Evolutionary conservation across 2,113 vertebrate species (phyloP), one percentile per base, ranked within the genome.

Genomic region (Oxyruncus cristatus): DNA sequence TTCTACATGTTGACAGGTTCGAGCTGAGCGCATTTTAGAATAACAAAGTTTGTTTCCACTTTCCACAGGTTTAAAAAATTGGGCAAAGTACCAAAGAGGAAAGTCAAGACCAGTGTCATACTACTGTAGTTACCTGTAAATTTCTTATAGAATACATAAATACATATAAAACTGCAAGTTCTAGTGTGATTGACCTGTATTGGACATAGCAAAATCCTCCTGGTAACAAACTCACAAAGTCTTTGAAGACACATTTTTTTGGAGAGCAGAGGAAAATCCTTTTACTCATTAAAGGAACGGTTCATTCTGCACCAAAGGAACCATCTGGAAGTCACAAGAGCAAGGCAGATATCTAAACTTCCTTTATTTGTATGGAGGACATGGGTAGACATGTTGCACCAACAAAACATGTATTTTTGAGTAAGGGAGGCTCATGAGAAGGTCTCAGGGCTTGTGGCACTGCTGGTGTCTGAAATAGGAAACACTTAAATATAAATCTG

Each of bases 301-400:
- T 18, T 56, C 3, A 0, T 77, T 75, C 16, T 24, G 72, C 18
- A 9, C 30, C 47, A 24, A 2, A 70, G 35, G 8, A 94, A 23
- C 11, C 17, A n/a, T 28, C 44, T 79, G 28, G 32, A 85, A 56
- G 24, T 55, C 27, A 35, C 35, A 89, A 65, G 52, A 12, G 24
- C 27, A 42, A 56, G 21, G 21, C 9, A 85, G 7, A 56, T 30
- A 5, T 65, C 49, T 62, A 5, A 76, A 79, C 11, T 46, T 65
- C n/a, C 41, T 65, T 14, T 39, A 0, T 7, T 76, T 55, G 14
- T 1, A 6, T 27, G 49, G 6, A 76, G 22, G 46, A 83, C 14
- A 23, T 0, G 0, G 16, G 11, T 5, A 49, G 37, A 56, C 32
- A 10, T 33, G 58, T 28, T 62, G 20, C 26, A 68, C 26, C 8